Evolutionary conservation across 2,113 vertebrate genomes (phyloP).

Genomic region (Agapornis roseicollis): DNA sequence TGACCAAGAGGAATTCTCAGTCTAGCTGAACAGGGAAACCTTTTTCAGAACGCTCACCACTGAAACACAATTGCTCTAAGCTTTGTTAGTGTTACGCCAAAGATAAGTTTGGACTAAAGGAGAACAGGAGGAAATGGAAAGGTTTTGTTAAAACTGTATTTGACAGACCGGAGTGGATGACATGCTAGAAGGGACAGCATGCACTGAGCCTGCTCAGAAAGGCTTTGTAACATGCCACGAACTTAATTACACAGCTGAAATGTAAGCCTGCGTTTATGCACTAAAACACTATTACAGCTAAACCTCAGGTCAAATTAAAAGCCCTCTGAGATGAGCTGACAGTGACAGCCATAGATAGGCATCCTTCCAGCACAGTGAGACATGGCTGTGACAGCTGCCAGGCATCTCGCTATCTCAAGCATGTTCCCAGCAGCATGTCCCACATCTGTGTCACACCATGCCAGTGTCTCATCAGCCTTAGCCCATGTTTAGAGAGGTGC

Average conservation of each 20-base stretch:
- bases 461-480: not conserved
- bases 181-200: not conserved
- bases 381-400: not conserved
- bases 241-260: not conserved
- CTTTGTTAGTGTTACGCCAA: not conserved
- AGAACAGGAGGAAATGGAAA: not conserved
- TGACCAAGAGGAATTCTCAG: not conserved
- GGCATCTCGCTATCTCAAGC: fast-evolving
- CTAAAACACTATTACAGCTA: not conserved
- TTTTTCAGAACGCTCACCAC: not conserved
- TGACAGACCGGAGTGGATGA: not conserved
- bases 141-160: not conserved
- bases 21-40: not conserved
- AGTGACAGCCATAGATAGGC: fast-evolving
- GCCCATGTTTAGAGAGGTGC: fast-evolving
- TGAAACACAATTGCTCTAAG: not conserved
- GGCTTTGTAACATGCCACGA: fast-evolving
- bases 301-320: fast-evolving
- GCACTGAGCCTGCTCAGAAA: not conserved
- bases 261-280: not conserved
- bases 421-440: fast-evolving
- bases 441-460: not conserved
- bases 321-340: not conserved
- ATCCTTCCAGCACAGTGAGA: not conserved
- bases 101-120: not conserved